Evolutionary conservation across 2,113 vertebrate genomes (phyloP), one percentile per base, ranked within the genome.

Genomic region (Origma solitaria): DNA sequence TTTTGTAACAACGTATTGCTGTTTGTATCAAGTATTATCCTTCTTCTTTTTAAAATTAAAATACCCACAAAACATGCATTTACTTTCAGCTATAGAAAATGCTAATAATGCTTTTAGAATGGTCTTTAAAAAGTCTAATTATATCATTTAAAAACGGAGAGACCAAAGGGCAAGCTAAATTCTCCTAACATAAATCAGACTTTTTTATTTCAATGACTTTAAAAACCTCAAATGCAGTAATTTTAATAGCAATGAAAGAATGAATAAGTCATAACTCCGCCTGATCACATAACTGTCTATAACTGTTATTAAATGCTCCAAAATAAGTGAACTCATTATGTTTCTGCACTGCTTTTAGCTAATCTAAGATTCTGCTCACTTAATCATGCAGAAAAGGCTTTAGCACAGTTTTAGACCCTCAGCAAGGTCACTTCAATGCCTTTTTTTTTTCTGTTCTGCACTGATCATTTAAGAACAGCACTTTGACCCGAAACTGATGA

Each of bases 101-200:
- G 98, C 98, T 98, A 98, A 98, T 98, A 98, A 98, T 98, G 98
- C 98, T 98, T 98, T 99, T 98, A 98, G 98, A 99, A 99, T 98
- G 98, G 98, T 98, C 98, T 99, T 98, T 98, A 98, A 98, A 98
- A 98, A 99, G 98, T 98, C 98, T 99, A 99, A 99, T 99, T 99
- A 98, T 98, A 98, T 98, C 98, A 98, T 98, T 99, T 99, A 98
- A 98, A 99, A 98, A 98, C 15, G 97, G 97, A 98, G 97, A 98
- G 98, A 99, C 98, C 98, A 98, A 99, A 98, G 98, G 98, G 98
- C 98, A 98, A 98, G 98, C 98, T 98, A 98, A 99, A 98, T 98
- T 98, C 98, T 98, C 97, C 98, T 99, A 98, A 99, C 98, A 98
- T 99, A 99, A 99, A 99, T 99, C 98, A 99, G 98, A 98, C 98